A percentile compares a stretch with the other conserved stretches of the same genome.
Conservation (phyloP, 2,797 vertebrate species). For the Halcyon smyrnensis region DNA sequence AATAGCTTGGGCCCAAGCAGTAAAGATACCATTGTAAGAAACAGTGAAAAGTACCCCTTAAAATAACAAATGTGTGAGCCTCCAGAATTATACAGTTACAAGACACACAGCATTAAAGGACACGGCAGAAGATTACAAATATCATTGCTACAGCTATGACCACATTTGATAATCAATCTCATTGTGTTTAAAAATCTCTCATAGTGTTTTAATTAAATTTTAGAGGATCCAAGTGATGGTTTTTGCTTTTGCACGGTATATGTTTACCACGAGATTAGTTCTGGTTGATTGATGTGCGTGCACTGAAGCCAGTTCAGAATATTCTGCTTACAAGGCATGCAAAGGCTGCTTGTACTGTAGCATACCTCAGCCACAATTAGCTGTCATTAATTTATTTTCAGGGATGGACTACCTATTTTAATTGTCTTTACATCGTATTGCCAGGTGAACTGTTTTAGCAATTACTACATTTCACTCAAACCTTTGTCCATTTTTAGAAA, state of each 20-base stretch:
- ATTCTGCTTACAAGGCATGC: background rate
- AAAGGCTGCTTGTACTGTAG: background rate
- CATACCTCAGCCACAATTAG: background rate
- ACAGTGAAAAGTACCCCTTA: background rate
- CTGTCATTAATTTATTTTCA: conserved; percentile 13
- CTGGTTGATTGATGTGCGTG: conserved; percentile 46
- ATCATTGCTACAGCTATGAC: background rate
- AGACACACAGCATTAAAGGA: background rate
- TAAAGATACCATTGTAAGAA: background rate
- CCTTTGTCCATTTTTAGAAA: background rate
- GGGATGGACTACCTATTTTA: background rate
- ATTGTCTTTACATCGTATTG: background rate
- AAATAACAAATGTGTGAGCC: background rate
- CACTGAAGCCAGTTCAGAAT: background rate
- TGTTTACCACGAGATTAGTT: conserved; percentile 60
- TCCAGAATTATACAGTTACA: background rate
- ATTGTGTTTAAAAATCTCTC: conserved; percentile 52
- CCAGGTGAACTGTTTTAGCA: background rate
- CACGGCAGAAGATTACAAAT: background rate
- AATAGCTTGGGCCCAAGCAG: background rate
- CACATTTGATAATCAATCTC: background rate
- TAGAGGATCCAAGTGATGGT: background rate
- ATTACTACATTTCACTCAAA: background rate
- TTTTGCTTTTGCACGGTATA: conserved; percentile 15
- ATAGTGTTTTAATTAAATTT: conserved; percentile 73